These are phyloP conservation scores for Drosophila neocordata DNA, from an alignment of 1,140 invertebrate genomes.

Conservation along the genomic window DNA sequence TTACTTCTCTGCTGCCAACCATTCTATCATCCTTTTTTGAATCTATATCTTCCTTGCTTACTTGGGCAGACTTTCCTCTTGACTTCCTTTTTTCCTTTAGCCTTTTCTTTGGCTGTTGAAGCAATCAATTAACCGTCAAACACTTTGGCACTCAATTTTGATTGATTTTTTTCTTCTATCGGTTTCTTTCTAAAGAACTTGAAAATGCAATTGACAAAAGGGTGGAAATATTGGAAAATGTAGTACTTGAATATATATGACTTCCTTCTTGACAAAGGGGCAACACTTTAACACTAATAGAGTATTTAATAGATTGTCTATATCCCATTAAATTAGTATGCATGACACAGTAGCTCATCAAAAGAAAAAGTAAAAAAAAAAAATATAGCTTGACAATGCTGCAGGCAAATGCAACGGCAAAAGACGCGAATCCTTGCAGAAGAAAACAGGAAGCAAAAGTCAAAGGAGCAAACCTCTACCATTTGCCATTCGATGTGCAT, in stretches of 20 bases:
- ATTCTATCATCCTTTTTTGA: neutral
- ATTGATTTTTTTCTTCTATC: conserved; percentile 55
- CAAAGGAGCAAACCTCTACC: neutral
- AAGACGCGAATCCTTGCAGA: neutral
- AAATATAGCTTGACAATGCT: neutral
- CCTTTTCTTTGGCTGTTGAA: conserved; percentile 24
- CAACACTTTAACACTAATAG: conserved; percentile 23
- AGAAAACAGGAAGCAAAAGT: conserved; percentile 14
- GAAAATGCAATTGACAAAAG: conserved; percentile 1
- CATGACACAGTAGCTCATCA: conserved; percentile 17
- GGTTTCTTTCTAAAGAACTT: neutral
- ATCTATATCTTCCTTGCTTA: neutral
- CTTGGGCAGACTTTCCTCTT: conserved; percentile 6
- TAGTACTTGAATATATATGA: too few species aligned
- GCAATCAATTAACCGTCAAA: conserved; percentile 73
- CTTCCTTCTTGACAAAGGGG: neutral
- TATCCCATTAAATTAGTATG: conserved; percentile 51
- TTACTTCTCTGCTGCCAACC: too few species aligned
- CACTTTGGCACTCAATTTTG: conserved; percentile 57
- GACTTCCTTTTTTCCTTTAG: neutral
- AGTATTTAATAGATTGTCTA: conserved; percentile 31
- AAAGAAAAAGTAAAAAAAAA: neutral
- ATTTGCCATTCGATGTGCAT: conserved; percentile 43
- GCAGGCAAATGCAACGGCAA: neutral
- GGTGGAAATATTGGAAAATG: neutral